Percentiles rank a stretch among this genome's conserved stretches.
phyloP scores from a whole-genome alignment of 2,797 vertebrate species.

The Acipenser ruthenus region DNA sequence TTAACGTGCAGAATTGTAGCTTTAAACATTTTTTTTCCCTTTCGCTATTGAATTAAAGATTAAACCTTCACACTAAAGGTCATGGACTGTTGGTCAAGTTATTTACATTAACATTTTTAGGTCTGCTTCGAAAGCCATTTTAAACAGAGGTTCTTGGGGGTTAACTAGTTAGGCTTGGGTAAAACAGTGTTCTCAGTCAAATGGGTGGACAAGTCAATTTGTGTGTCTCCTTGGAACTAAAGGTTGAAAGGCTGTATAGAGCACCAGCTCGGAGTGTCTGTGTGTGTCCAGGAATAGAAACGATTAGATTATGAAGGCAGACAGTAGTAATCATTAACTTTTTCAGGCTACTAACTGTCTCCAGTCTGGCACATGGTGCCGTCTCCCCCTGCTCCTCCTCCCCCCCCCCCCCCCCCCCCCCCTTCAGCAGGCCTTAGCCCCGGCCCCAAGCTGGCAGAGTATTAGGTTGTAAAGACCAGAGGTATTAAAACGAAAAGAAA shows the following conservation, averaged over 20 bases:
- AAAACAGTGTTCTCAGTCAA: too few species aligned
- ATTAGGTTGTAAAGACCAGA: constrained; percentile 62
- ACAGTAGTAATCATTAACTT: constrained; percentile 99
- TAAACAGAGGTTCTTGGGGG: too few species aligned
- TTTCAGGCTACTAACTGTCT: constrained; percentile 81
- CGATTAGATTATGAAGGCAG: constrained; percentile 83
- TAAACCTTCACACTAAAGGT: too few species aligned
- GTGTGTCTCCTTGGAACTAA: neutral
- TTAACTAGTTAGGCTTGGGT: too few species aligned
- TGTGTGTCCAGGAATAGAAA: constrained; percentile 40
- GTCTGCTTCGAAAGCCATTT: too few species aligned
- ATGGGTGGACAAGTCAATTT: too few species aligned
- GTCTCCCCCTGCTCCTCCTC: constrained; percentile 43
- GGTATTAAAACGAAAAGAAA: constrained; percentile 51
- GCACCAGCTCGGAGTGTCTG: constrained; percentile 4
- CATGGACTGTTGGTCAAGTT: too few species aligned
- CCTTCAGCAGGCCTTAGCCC: constrained; percentile 42
- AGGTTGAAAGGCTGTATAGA: neutral
- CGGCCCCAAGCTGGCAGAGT: constrained; percentile 47
- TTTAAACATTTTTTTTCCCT: too few species aligned
- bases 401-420: constrained; percentile 38
- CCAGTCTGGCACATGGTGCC: constrained; percentile 62
- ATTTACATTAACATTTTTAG: too few species aligned
- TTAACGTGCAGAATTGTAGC: too few species aligned
- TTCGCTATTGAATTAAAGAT: too few species aligned